These are phyloP conservation scores for Bombus turneri DNA, from an alignment of 1,140 invertebrate genomes.

Conservation along the genomic window DNA sequence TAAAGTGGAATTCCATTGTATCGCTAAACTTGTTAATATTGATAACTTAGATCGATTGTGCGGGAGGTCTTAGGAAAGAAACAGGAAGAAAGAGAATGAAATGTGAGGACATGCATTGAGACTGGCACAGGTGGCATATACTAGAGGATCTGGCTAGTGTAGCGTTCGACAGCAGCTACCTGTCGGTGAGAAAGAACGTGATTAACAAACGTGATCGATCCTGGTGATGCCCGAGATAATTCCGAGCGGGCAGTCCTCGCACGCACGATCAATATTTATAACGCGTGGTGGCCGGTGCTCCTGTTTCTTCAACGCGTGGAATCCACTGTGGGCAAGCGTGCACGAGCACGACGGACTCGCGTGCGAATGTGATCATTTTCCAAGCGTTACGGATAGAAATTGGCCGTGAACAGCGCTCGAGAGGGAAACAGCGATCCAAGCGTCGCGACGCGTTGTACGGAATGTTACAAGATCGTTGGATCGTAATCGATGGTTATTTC, in stretches of 20 bases:
- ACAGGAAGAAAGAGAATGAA: background rate
- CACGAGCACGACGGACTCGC: conserved; percentile 8
- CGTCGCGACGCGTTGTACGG: background rate
- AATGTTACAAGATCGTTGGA: background rate
- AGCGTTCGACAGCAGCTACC: conserved; percentile 24
- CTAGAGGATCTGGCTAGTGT: background rate
- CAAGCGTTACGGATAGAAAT: background rate
- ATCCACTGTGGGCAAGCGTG: background rate
- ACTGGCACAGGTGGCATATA: conserved; percentile 31
- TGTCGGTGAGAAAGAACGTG: conserved; percentile 49
- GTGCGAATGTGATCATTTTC: conserved; percentile 30
- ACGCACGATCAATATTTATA: conserved; percentile 61
- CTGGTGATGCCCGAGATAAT: conserved; percentile 54
- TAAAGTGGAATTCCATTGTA: too few species aligned
- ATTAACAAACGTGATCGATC: conserved; percentile 60
- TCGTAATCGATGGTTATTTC: background rate
- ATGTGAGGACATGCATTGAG: conserved; percentile 2
- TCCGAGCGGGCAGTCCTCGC: conserved; percentile 36
- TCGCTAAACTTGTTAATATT: too few species aligned
- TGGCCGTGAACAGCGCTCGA: background rate
- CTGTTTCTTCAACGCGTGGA: conserved; percentile 41
- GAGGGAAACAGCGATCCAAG: background rate
- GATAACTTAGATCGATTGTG: background rate
- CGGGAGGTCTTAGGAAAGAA: background rate
- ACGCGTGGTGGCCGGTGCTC: conserved; percentile 47